A percentile compares a stretch with the other conserved stretches of the same genome.
phyloP scores from a whole-genome alignment of 2,113 vertebrate species.

The Suricata suricatta region DNA sequence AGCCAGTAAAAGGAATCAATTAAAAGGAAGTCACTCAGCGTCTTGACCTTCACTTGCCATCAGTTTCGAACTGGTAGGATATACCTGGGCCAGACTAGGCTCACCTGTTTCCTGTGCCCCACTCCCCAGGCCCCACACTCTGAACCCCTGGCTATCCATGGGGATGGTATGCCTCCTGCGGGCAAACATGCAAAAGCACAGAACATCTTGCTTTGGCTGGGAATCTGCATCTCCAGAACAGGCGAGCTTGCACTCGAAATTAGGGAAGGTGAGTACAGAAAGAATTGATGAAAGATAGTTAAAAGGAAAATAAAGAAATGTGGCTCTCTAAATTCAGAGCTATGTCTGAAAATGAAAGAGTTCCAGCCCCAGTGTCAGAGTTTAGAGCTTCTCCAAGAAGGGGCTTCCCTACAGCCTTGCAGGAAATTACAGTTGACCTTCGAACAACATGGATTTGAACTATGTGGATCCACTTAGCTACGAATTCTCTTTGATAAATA shows the following conservation, averaged over 20 bases:
- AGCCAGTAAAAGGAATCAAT: not conserved
- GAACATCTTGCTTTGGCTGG: not conserved
- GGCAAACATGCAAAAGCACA: not conserved
- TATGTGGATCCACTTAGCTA: not conserved
- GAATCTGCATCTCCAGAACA: not conserved
- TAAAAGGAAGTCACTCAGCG: not conserved
- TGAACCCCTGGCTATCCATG: not conserved
- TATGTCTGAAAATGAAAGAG: not conserved
- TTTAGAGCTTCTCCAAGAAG: not conserved
- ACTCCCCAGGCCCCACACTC: not conserved
- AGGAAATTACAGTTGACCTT: not conserved
- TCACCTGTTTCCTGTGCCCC: not conserved
- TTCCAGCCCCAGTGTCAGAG: not conserved
- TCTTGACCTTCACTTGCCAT: not conserved
- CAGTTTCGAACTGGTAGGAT: not conserved
- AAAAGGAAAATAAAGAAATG: no score
- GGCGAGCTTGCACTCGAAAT: no score
- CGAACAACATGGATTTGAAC: not conserved
- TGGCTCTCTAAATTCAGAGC: not conserved
- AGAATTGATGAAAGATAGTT: not conserved
- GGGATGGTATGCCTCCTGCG: rapidly evolving
- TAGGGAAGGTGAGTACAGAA: not conserved
- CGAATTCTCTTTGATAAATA: not conserved
- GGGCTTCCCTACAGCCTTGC: not conserved
- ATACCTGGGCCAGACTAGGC: not conserved